phyloP scores from a whole-genome alignment of 2,888 invertebrate species.

The Rhodophaea formosa region DNA sequence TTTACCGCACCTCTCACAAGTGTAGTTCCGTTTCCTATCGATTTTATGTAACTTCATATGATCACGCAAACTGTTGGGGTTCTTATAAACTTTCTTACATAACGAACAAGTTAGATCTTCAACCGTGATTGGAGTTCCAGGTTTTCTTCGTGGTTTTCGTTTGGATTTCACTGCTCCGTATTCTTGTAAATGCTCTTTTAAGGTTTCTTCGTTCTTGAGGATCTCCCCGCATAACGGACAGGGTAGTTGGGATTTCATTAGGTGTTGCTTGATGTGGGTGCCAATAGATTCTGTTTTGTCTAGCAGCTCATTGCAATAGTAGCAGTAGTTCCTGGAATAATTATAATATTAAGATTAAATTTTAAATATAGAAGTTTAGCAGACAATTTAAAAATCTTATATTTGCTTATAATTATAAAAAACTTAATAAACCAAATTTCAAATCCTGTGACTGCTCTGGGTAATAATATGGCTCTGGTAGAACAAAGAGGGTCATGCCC shows the following conservation, averaged over 20 bases:
- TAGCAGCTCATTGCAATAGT: slow-evolving; percentile 50
- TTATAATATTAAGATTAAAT: neutral
- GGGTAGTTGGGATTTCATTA: slow-evolving; percentile 44
- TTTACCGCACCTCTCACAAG: slow-evolving; percentile 71
- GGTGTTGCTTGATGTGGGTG: slow-evolving; percentile 50
- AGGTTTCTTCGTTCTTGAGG: slow-evolving; percentile 49
- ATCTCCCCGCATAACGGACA: slow-evolving; percentile 65
- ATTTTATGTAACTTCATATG: slow-evolving; percentile 83
- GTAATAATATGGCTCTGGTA: too few species aligned
- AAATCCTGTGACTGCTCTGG: too few species aligned
- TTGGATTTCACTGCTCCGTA: slow-evolving; percentile 45
- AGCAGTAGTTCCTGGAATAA: slow-evolving; percentile 38
- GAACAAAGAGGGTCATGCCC: too few species aligned
- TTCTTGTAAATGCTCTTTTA: slow-evolving; percentile 53
- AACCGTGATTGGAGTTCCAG: slow-evolving; percentile 58
- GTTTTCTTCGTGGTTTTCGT: slow-evolving; percentile 51
- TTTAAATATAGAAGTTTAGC: too few species aligned
- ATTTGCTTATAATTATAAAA: too few species aligned
- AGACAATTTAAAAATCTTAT: too few species aligned
- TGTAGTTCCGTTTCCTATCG: slow-evolving; percentile 67
- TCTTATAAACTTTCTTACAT: slow-evolving; percentile 69
- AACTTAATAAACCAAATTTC: too few species aligned
- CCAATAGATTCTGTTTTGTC: slow-evolving; percentile 35
- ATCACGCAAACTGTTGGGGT: slow-evolving; percentile 51
- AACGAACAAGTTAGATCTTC: slow-evolving; percentile 64